These are phyloP conservation scores for Drosophila testacea DNA, from an alignment of 2,888 invertebrate genomes.

Conservation along the genomic window DNA sequence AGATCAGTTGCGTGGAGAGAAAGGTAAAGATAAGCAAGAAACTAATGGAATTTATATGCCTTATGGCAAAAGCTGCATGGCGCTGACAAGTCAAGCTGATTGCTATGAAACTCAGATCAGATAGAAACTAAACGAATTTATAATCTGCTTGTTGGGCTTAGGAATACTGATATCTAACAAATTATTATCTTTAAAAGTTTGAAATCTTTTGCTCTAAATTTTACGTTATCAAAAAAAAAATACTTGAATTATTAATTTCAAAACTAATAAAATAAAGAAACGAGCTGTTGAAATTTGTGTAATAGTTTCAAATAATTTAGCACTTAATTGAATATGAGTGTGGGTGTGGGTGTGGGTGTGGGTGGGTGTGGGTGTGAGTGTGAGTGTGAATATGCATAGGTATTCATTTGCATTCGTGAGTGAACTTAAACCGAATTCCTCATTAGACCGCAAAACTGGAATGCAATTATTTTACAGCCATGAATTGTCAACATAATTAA, in stretches of 20 bases:
- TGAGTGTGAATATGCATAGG: background rate
- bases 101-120: background rate
- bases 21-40: too few species aligned
- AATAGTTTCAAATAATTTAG: conserved; percentile 1
- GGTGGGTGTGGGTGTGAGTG: background rate
- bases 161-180: too few species aligned
- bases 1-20: too few species aligned
- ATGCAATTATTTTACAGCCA: conserved; percentile 50
- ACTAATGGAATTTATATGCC: background rate
- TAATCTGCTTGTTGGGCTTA: too few species aligned
- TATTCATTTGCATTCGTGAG: conserved; percentile 15
- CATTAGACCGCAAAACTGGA: conserved; percentile 41
- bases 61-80: conserved; percentile 5
- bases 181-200: too few species aligned
- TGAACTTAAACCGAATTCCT: conserved; percentile 26
- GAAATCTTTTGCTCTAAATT: too few species aligned
- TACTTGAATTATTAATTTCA: too few species aligned
- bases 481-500: conserved; percentile 65
- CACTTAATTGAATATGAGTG: background rate
- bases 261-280: background rate
- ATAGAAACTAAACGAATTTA: too few species aligned
- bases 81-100: conserved; percentile 3
- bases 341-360: too few species aligned
- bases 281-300: too few species aligned
- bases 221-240: too few species aligned